These are phyloP conservation scores for Drosophila seguyi DNA, from an alignment of 1,140 invertebrate species.

Conservation along the genomic window DNA sequence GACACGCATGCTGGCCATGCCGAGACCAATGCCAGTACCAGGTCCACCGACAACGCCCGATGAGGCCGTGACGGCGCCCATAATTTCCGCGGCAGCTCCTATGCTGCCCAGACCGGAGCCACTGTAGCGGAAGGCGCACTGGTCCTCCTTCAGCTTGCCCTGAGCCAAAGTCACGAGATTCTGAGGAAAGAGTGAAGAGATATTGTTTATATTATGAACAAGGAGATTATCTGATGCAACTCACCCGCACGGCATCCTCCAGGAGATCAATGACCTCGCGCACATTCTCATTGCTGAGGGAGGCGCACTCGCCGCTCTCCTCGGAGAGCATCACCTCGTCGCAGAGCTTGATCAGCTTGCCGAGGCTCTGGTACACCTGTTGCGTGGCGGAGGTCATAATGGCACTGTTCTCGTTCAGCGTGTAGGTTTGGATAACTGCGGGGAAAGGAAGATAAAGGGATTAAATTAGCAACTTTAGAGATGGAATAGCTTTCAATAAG, in stretches of 20 bases:
- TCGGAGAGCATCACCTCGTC: conserved; percentile 92
- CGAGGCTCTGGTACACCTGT: conserved; percentile 94
- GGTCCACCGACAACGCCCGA: background rate
- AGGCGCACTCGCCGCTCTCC: conserved; percentile 87
- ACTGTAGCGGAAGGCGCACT: conserved; percentile 66
- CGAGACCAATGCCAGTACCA: conserved; percentile 20
- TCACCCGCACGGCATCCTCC: conserved; percentile 91
- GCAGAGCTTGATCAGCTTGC: conserved; percentile 94
- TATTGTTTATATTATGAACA: too few relatives aligned
- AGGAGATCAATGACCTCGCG: conserved; percentile 91
- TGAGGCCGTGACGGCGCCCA: conserved; percentile 62
- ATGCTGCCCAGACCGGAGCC: conserved; percentile 61
- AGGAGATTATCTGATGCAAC: too few relatives aligned
- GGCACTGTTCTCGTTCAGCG: conserved; percentile 89
- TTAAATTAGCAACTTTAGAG: background rate
- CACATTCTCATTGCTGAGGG: conserved; percentile 90
- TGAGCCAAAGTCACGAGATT: conserved; percentile 89
- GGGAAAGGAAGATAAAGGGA: background rate
- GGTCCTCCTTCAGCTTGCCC: conserved; percentile 88
- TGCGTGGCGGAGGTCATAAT: conserved; percentile 90
- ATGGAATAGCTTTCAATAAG: too few relatives aligned
- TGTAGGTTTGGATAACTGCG: conserved; percentile 87
- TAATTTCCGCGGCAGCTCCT: conserved; percentile 69
- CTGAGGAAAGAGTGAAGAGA: conserved; percentile 63
- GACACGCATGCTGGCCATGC: conserved; percentile 34